These are phyloP conservation scores for Oryzias sinensis DNA, from an alignment of 2,797 vertebrate genomes.

Conservation along the genomic window DNA sequence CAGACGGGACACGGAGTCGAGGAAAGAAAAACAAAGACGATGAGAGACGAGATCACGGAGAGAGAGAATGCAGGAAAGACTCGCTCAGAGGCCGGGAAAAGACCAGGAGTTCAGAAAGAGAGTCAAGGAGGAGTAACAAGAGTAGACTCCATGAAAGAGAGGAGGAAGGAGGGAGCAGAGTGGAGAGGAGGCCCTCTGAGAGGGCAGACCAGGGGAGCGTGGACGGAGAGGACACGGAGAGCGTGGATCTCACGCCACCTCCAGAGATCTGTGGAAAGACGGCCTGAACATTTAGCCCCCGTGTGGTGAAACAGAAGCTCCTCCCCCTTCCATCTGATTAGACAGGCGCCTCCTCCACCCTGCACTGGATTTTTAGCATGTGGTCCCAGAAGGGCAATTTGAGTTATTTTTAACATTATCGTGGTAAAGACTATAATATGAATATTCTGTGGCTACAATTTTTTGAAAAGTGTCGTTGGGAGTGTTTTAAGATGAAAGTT, in stretches of 20 bases:
- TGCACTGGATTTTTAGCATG: too few species aligned
- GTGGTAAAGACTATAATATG: too few species aligned
- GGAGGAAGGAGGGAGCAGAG: conserved; percentile 13
- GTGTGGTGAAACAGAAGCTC: too few species aligned
- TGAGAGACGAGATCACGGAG: background rate
- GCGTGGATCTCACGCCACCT: conserved; percentile 8
- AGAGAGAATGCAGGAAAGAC: background rate
- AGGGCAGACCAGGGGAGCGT: conserved; percentile 13
- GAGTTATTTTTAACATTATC: too few species aligned
- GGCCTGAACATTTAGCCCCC: conserved; percentile 54
- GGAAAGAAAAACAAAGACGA: conserved; percentile 11
- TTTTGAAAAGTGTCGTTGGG: too few species aligned
- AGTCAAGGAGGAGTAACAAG: conserved; percentile 15
- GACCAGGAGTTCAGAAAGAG: conserved; percentile 2
- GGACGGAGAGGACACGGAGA: conserved; percentile 18
- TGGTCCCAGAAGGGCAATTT: too few species aligned
- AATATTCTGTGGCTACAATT: too few species aligned
- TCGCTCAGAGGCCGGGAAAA: conserved; percentile 3
- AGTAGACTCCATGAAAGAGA: background rate
- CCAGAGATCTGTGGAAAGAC: conserved; percentile 31
- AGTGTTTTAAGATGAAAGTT: too few species aligned
- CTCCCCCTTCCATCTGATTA: too few species aligned
- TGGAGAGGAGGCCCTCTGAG: conserved; percentile 36
- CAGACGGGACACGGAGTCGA: conserved; percentile 14
- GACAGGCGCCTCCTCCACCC: too few species aligned